Conservation (phyloP, 2,797 vertebrate genomes). For the Margarornis squamiger region DNA sequence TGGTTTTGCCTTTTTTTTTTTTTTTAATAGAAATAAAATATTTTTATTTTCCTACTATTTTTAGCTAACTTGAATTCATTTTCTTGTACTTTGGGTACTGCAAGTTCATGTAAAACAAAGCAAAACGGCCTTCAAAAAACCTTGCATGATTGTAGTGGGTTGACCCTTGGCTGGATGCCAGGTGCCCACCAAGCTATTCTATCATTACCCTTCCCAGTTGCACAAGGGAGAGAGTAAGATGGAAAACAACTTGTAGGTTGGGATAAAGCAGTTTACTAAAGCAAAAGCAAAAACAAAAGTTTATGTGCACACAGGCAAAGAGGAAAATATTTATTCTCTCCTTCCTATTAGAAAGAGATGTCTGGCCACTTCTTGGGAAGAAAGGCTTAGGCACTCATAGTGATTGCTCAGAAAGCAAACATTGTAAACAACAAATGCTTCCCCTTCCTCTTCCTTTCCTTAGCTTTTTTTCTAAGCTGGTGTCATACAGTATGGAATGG, state of each 20-base stretch:
- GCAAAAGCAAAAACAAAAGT: not conserved
- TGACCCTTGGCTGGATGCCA: not conserved
- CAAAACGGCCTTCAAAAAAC: not conserved
- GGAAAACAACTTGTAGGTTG: not conserved
- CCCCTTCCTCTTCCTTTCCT: not conserved
- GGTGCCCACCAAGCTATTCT: not conserved
- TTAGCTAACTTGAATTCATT: not conserved
- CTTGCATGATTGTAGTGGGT: not conserved
- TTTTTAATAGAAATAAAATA: not conserved
- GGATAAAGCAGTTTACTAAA: not conserved
- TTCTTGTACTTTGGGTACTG: not conserved
- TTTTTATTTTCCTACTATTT: not conserved
- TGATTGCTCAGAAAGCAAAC: not conserved
- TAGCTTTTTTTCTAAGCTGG: not conserved
- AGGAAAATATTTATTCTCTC: not conserved
- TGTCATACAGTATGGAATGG: not conserved
- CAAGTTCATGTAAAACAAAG: not conserved
- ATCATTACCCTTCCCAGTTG: not conserved
- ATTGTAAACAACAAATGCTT: not conserved
- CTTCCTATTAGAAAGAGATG: not conserved
- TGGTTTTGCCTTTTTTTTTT: accelerated
- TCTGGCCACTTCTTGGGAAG: not conserved
- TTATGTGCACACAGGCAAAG: not conserved
- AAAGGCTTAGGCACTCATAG: not conserved
- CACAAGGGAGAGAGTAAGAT: not conserved